These are phyloP conservation scores for Athene cunicularia DNA, from an alignment of 2,113 vertebrate genomes.

Conservation along the genomic window DNA sequence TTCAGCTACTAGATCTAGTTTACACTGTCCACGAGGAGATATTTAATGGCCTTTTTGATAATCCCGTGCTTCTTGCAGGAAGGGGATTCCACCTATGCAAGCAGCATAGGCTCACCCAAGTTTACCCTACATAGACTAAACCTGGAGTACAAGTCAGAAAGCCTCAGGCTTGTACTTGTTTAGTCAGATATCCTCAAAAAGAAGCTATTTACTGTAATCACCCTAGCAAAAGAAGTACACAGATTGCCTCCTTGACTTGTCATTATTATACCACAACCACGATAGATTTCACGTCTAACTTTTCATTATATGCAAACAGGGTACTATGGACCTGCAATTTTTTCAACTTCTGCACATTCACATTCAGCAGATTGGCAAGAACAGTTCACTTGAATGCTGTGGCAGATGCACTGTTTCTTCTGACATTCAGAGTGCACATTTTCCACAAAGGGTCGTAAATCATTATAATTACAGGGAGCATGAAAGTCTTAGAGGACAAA, in stretches of 20 bases:
- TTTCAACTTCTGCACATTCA: neutral
- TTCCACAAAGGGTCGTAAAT: neutral
- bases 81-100: neutral
- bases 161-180: neutral
- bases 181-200: neutral
- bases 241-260: neutral
- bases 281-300: neutral
- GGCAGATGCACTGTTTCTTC: neutral
- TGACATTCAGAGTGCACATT: neutral
- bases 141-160: neutral
- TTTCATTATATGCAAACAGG: neutral
- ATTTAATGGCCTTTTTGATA: neutral
- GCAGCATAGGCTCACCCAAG: neutral
- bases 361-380: neutral
- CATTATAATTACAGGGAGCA: neutral
- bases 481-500: neutral
- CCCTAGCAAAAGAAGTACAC: neutral
- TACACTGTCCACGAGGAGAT: neutral
- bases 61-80: neutral
- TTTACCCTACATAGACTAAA: neutral
- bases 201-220: neutral
- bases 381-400: neutral
- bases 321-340: neutral
- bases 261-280: neutral
- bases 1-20: neutral